Base-by-base conservation (phyloP, 2,797 vertebrate genomes). In the Eulemur coronatus region DNA sequence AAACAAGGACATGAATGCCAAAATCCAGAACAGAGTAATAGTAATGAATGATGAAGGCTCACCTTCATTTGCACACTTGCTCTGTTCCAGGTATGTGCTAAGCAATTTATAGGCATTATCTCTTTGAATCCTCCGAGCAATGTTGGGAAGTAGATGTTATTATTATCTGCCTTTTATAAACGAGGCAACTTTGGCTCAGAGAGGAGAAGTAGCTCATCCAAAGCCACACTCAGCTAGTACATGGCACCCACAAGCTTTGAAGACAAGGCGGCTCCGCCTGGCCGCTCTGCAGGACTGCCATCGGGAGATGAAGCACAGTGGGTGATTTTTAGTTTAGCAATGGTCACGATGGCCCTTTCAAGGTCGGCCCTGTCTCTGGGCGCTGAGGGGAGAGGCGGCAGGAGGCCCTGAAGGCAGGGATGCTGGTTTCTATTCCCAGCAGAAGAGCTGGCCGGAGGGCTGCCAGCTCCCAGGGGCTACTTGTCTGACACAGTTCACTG, bases 401-500 rank as follows among this genome's bases (percentile, higher is more conserved):
- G 72, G 93, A 90, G 50, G 78, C 30, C 94, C 69, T 2, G 26
- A 12, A 17, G 52, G 43, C n/a, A 7, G 38, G 28, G 41, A 46
- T 7, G 30, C n/a, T 4, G 33, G 57, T 72, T 80, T 57, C 85
- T 94, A 10, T 38, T 92, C 86, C 75, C 82, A 46, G 59, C 20
- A 33, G 33, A 75, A 46, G 67, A 70, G 41, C 91, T 69, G 79
- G 84, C 61, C 82, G 41, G 35, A 89, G 69, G 69, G 78, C 82
- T 10, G 41, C 48, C 57, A 46, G 15, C 63, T 75, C 57, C 76
- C 3, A 0, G 5, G 33, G 85, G 63, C 85, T 67, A 69, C 92
- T 76, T 85, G 73, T 84, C 92, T 63, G 96, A 94, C 82, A 92
- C 65, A 81, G 79, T 65, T 94, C 73, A n/a, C 78, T 63, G 52